Evolutionary conservation across 2,797 vertebrate genomes (phyloP), one percentile per base, ranked within the genome.

Genomic region (Ispidina picta): DNA sequence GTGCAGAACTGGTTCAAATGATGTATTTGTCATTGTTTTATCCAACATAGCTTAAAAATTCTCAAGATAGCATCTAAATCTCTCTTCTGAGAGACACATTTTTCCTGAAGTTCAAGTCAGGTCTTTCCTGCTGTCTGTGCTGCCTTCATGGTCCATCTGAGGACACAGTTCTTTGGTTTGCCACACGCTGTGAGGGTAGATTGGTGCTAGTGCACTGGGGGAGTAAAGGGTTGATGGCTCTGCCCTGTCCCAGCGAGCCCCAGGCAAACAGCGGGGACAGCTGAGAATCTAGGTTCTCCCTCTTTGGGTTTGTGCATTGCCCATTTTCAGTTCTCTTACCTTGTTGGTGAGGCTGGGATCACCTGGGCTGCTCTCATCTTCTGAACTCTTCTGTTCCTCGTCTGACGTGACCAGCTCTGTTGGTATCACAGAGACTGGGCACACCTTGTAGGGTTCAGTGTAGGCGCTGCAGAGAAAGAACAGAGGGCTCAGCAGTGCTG

Each of bases 341-440:
- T 99, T 99, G 91, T 96, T 97, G 78, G 98, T 95, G 88, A 98
- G 97, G 73, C 96, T 97, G 82, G 98, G 87, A 81, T 99, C 98
- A 28, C 89, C 95, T 4, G 75, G 91, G 37, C 97, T 97, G 33
- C 58, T 75, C 17, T 99, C 98, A 7, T 99, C 99, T 96, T 99
- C 99, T 5, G 99, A 99, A 93, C 98, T 99, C 28, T 98, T 98
- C 12, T 98, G 98, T 91, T 99, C 99, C 81, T 99, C 99, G 5
- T 99, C 99, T 1, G 98, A 98, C 4, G 95, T 95, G 51, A 96
- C 35, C 20, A 95, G 92, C 73, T 97, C 97, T 65, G 71, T 63
- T 9, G 98, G 97, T 44, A 96, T 93, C 18, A 88, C 94, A 6
- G 98, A 97, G 83, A 98, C 74, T 2, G 98, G 94, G 86, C 98